Evolutionary conservation across 2,113 vertebrate genomes (phyloP).

Genomic region (Taurulus bubalis): DNA sequence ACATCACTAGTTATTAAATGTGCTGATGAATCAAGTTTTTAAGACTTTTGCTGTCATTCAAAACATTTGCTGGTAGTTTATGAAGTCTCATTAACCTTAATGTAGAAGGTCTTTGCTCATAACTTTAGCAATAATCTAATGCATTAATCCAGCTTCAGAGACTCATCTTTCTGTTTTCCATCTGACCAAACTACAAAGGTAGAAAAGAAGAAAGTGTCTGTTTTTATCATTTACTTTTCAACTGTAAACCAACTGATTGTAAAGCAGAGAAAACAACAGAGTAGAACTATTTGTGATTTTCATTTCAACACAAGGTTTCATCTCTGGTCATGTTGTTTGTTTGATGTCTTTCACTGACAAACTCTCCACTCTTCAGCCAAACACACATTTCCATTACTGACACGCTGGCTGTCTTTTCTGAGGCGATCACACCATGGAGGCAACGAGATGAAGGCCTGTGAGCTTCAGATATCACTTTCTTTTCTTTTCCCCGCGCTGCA

Average conservation of each 20-base stretch:
- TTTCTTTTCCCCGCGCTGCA: background rate
- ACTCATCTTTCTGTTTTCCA: background rate
- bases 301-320: background rate
- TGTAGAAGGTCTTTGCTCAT: background rate
- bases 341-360: background rate
- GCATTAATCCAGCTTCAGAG: too few relatives aligned
- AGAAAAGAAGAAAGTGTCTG: background rate
- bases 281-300: background rate
- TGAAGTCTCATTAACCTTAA: background rate
- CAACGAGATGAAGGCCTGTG: background rate
- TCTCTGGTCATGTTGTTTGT: background rate
- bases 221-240: background rate
- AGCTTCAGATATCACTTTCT: background rate
- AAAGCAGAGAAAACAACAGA: background rate
- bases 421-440: background rate
- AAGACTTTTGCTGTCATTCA: background rate
- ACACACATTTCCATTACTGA: background rate
- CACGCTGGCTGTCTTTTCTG: background rate
- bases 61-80: background rate
- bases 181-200: background rate
- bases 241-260: background rate
- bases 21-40: background rate
- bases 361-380: background rate
- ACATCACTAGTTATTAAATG: background rate
- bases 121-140: background rate